Evolutionary conservation across 2,888 invertebrate genomes (phyloP).

Genomic region (Agrotis puta): DNA sequence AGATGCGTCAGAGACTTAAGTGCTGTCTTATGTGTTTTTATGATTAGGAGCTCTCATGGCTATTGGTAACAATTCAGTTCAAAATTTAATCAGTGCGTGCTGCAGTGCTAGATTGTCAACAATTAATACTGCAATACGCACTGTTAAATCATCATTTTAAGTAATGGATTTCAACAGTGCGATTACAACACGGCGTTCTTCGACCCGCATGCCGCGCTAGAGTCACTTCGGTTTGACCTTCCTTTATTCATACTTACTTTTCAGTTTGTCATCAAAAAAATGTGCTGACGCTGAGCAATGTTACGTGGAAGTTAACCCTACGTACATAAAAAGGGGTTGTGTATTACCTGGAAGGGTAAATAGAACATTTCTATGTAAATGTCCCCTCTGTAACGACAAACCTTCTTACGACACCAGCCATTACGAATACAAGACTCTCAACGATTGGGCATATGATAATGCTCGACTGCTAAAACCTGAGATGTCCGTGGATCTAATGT

Average conservation of each 20-base stretch:
- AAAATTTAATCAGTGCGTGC: too few relatives aligned
- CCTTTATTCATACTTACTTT: conserved; percentile 43
- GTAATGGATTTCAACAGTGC: background rate
- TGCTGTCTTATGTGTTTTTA: too few relatives aligned
- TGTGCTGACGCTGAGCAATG: conserved; percentile 76
- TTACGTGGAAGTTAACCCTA: conserved; percentile 78
- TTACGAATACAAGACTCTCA: conserved; percentile 75
- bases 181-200: background rate
- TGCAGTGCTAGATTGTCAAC: too few relatives aligned
- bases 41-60: too few relatives aligned
- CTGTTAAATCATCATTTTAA: too few relatives aligned
- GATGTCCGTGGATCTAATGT: conserved; percentile 73
- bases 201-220: background rate
- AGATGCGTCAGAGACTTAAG: too few relatives aligned
- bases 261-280: conserved; percentile 66
- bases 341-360: conserved; percentile 72
- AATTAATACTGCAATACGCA: too few relatives aligned
- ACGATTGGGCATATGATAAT: conserved; percentile 83
- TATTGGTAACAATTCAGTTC: too few relatives aligned
- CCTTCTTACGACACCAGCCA: conserved; percentile 72
- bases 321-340: conserved; percentile 82
- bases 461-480: conserved; percentile 70
- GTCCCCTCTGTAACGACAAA: conserved; percentile 84
- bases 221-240: background rate
- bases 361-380: conserved; percentile 83